Percentiles rank a stretch among this genome's conserved stretches.
These are phyloP conservation scores for Liparis tanakae DNA, from an alignment of 2,797 vertebrate species.

Conservation along the genomic window DNA sequence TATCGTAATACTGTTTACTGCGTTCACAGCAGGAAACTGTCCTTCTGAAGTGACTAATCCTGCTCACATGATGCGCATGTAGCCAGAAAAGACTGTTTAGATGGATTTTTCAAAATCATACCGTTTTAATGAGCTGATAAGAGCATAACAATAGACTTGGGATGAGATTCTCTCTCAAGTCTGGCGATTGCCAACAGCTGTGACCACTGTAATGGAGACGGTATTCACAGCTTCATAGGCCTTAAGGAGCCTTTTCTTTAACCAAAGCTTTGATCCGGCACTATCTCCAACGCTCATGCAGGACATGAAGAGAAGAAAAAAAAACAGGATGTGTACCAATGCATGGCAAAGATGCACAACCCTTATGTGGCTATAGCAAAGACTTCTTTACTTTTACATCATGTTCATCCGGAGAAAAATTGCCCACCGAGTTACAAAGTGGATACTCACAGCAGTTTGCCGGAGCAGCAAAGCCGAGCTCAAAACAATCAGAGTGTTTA, in stretches of 20 bases:
- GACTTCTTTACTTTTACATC: constrained; percentile 18
- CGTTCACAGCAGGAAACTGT: constrained; percentile 60
- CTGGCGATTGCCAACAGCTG: constrained; percentile 23
- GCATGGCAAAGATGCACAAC: constrained; percentile 31
- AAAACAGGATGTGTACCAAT: constrained; percentile 5
- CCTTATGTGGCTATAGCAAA: constrained; percentile 17
- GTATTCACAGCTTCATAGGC: constrained; percentile 23
- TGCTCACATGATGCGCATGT: constrained; percentile 36
- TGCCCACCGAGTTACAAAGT: constrained; percentile 36
- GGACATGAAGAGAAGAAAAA: constrained; percentile 35
- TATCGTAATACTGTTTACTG: constrained; percentile 62
- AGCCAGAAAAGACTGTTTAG: constrained; percentile 39
- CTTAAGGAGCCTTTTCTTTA: constrained; percentile 29
- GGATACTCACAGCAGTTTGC: constrained; percentile 44
- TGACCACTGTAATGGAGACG: constrained; percentile 30
- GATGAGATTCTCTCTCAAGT: constrained; percentile 34
- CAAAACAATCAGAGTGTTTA: constrained; percentile 18
- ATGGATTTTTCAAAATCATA: constrained; percentile 51
- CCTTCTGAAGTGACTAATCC: constrained; percentile 60
- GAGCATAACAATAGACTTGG: constrained; percentile 39
- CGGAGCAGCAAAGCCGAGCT: constrained; percentile 11
- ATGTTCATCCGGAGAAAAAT: constrained; percentile 19
- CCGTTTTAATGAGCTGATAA: constrained; percentile 62
- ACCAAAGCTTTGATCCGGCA: constrained; percentile 40
- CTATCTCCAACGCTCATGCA: constrained; percentile 47